Evolutionary conservation across 2,797 vertebrate genomes (phyloP), one percentile per base, ranked within the genome.

Genomic region (Oreochromis grahami): DNA sequence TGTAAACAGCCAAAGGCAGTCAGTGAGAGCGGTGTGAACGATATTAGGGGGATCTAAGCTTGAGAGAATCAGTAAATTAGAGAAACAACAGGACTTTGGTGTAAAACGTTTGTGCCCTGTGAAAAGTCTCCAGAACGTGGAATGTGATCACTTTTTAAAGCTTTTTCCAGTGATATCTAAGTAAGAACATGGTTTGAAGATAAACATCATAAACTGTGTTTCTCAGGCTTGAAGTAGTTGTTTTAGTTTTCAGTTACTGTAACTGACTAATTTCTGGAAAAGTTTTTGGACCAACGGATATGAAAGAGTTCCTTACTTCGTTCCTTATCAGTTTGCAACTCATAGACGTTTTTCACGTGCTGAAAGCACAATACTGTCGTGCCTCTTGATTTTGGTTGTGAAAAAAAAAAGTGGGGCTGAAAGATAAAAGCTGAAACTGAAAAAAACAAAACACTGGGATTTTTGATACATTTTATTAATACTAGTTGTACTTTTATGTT

Each of bases 41-140:
- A 95, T 96, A 95, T 95, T 94, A 96, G 94, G 93, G 85, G 93
- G 95, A 94, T 96, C 93, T 93, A 95, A 95, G 88, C 93, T 91
- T 91, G 74, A 90, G 88, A 91, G 92, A 95, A 96, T 95, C 94
- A 93, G 93, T 94, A 85, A 93, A 91, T 84, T 88, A 87, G 89
- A 89, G 90, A 93, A 95, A 95, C 93, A 95, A 94, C 88, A 58
- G 5, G 2, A 34, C 29, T 58, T 58, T 91, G 81, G 88, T 91
- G 86, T 89, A 78, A 89, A 88, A 84, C 83, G 72, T 91, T 91
- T 87, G 81, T 76, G 65, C 89, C 83, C 78, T 91, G 84, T 89
- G 88, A 87, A 87, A 84, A 84, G 51, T 36, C 77, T 74, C 29
- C 14, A 45, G 34, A 82, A 82, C 86, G 84, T 88, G 84, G 86